phyloP scores from a whole-genome alignment of 2,113 vertebrate genomes.

The Psammodynastes pulverulentus region DNA sequence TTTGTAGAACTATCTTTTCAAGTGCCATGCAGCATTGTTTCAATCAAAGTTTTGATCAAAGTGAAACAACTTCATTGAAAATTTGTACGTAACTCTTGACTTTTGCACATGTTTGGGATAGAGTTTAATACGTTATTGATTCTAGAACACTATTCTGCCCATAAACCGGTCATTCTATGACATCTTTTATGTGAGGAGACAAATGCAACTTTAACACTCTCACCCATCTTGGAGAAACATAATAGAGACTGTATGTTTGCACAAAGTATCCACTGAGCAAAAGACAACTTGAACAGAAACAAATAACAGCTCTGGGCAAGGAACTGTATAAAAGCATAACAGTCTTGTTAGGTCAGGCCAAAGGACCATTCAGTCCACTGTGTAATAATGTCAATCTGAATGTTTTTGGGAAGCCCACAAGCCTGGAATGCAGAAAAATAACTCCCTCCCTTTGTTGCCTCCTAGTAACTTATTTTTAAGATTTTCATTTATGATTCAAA shows the following conservation, averaged over 20 bases:
- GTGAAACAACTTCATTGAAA: background rate
- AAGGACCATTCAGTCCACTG: background rate
- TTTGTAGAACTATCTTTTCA: background rate
- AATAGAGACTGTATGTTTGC: background rate
- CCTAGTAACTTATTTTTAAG: background rate
- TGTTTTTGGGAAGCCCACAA: background rate
- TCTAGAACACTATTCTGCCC: background rate
- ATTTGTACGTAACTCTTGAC: background rate
- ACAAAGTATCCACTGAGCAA: slow-evolving; percentile 13
- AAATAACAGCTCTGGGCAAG: background rate
- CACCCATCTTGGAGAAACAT: background rate
- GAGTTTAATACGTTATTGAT: background rate
- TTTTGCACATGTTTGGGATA: background rate
- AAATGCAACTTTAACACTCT: background rate
- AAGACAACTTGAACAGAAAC: background rate
- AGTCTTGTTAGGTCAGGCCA: background rate
- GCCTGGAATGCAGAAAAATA: background rate
- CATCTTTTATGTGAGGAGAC: background rate
- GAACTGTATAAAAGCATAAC: background rate
- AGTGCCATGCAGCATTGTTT: background rate
- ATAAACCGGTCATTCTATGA: background rate
- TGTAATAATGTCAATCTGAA: background rate
- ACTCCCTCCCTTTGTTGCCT: background rate
- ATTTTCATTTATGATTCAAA: background rate
- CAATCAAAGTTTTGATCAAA: background rate